Evolutionary conservation across 2,888 invertebrate genomes (phyloP), one percentile per base, ranked within the genome.

Genomic region (Sepiola atlantica): DNA sequence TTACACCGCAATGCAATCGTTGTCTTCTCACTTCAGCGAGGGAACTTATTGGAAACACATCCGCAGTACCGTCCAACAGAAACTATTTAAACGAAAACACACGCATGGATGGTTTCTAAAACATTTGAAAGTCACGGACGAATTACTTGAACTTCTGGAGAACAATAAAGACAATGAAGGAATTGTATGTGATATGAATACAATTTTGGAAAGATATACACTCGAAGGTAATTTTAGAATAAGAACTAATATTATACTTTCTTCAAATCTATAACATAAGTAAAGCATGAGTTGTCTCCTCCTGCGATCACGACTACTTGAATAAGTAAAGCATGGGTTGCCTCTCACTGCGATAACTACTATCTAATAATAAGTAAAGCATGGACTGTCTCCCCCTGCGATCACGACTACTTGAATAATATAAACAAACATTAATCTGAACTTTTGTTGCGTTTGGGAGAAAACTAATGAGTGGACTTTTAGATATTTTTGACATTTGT

Each of bases 41-140:
- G 92, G 92, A 28, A 92, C 14, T 28, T 92, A 92, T 18, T 92
- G 92, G 92, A 92, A 92, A 45, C 92, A 92, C 20, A 92, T 54
- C 16, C 92, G 92, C 45, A 92, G 92, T 92, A 54, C 92, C 28
- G 92, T 92, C 28, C 92, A 92, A 28, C 45, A 92, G 16, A 92
- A 92, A 92, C 55, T 92, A 18, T 92, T 92, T 12, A 24, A 55
- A 55, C 16, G 45, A 92, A 55, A 92, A 54, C 32, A 92, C 54
- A 92, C 54, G 1, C 24, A 54, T 8, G 55, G 92, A 28, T 92
- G 45, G 55, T 92, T 92, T 55, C 16, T 21, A 28, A 55, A 92
- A 24, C 92, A 92, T 28, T 32, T n/a, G 6, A 55, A n/a, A 24
- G 8, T 92, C 18, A 55, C 92, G 54, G 92, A 55, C 35, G 92